Percentiles rank a stretch among this genome's conserved stretches.
Conservation (phyloP, 2,797 vertebrate species). For the Argyrosomus regius region DNA sequence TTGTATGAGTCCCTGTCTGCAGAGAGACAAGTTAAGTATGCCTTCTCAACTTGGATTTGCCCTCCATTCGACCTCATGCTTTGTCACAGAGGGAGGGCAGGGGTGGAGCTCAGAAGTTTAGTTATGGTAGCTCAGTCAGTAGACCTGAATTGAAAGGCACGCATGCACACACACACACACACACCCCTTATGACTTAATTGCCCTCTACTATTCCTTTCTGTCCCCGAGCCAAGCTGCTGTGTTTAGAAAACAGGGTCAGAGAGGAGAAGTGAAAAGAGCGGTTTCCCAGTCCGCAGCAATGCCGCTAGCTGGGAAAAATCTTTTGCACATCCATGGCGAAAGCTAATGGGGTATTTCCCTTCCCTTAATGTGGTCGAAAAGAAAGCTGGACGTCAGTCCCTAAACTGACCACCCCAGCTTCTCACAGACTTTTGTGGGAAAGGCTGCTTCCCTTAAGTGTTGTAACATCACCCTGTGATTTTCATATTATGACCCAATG, state of each 20-base stretch:
- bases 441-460: constrained; percentile 9
- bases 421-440: constrained; percentile 49
- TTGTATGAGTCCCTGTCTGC: not conserved
- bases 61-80: constrained; percentile 68
- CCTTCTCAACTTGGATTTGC: constrained; percentile 59
- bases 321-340: constrained; percentile 43
- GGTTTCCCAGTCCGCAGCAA: constrained; percentile 42
- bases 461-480: constrained; percentile 41
- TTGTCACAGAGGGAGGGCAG: constrained; percentile 60
- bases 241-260: constrained; percentile 69
- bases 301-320: constrained; percentile 56
- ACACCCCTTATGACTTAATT: constrained; percentile 69
- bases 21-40: constrained; percentile 53
- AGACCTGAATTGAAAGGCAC: constrained; percentile 53
- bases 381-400: constrained; percentile 18
- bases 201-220: constrained; percentile 63
- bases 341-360: constrained; percentile 75
- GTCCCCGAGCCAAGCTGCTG: constrained; percentile 50
- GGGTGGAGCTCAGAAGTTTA: constrained; percentile 64
- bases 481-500: constrained; percentile 40
- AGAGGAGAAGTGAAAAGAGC: constrained; percentile 58
- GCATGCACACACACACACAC: constrained; percentile 26
- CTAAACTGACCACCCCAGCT: constrained; percentile 26
- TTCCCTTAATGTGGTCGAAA: constrained; percentile 57
- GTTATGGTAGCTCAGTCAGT: constrained; percentile 62